phyloP scores from a whole-genome alignment of 1,140 invertebrate genomes.

The Paramacrobiotus metropolitanus region DNA sequence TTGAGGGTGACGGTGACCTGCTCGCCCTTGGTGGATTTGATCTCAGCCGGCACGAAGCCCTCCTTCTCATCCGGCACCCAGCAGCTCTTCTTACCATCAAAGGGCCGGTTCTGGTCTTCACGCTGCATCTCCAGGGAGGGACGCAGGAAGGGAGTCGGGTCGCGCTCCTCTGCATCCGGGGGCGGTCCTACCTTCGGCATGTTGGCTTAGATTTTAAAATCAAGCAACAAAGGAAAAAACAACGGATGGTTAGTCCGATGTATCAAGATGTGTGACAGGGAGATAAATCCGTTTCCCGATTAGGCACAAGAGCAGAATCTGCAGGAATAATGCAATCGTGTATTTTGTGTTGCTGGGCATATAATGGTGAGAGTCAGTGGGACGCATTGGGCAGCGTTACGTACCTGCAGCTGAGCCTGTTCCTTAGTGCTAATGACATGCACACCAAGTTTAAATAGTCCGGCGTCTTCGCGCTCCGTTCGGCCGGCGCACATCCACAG shows the following conservation, averaged over 20 bases:
- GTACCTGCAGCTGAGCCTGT: not conserved
- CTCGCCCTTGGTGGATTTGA: constrained; percentile 92
- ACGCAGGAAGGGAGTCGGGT: constrained; percentile 78
- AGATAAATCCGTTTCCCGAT: no score
- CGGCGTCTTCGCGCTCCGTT: no score
- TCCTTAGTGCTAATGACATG: no score
- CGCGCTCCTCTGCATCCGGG: constrained; percentile 34
- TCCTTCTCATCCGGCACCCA: constrained; percentile 96
- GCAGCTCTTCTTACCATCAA: constrained; percentile 98
- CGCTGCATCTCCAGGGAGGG: constrained; percentile 82
- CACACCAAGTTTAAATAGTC: no score
- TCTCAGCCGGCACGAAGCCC: constrained; percentile 84
- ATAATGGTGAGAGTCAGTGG: not conserved
- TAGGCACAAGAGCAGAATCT: no score
- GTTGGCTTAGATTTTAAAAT: not conserved
- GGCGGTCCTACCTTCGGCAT: not conserved
- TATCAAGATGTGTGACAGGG: no score
- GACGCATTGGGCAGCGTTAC: not conserved
- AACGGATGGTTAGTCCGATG: not conserved
- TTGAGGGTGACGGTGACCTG: constrained; percentile 66
- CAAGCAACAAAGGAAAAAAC: not conserved
- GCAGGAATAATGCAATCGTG: no score
- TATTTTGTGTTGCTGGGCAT: no score
- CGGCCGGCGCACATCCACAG: no score
- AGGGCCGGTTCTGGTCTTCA: constrained; percentile 85